Evolutionary conservation across 1,140 invertebrate species (phyloP), one percentile per base, ranked within the genome.

Genomic region (Sycobia sp.): DNA sequence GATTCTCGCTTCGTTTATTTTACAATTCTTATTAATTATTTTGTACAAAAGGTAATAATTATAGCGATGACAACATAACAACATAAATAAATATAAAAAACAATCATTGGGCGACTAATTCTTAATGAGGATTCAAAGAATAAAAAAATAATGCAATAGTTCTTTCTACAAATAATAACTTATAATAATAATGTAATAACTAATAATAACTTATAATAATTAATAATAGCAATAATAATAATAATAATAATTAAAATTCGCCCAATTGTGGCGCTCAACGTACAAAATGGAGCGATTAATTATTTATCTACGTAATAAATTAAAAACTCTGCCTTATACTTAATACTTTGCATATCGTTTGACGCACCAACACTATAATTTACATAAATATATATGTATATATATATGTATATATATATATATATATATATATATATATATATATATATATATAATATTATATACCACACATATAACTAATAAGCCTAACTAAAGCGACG

Each of bases 1-100:
- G 39, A 56, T 44, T 44, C 14, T 56, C 18, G n/a, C 16, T 29
- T 50, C 10, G 11, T 39, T 39, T 10, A 39, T 39, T 39, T n/a
- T n/a, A n/a, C n/a, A n/a, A n/a, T n/a, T n/a, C n/a, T n/a, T n/a
- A n/a, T n/a, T n/a, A n/a, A 11, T 39, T 39, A 39, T 36, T 49
- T 38, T 59, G 46, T 51, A 60, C 25, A 49, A 49, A 46, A 38
- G 22, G 22, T 43, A 55, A n/a, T n/a, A n/a, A 41, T 55, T 18
- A 51, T 29, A 38, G 44, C 47, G 54, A 59, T 63, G 49, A 65
- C 38, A 66, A 47, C 22, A 54, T 51, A 67, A 51, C 38, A 57
- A 63, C 44, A 69, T 57, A 47, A 66, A 69, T 63, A 60, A 62
- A 59, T 50, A 60, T 57, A 62, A 61, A 60, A 67, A 65, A 65